Conservation (phyloP, 2,888 invertebrate genomes). For the Sarcophaga subvicina region DNA sequence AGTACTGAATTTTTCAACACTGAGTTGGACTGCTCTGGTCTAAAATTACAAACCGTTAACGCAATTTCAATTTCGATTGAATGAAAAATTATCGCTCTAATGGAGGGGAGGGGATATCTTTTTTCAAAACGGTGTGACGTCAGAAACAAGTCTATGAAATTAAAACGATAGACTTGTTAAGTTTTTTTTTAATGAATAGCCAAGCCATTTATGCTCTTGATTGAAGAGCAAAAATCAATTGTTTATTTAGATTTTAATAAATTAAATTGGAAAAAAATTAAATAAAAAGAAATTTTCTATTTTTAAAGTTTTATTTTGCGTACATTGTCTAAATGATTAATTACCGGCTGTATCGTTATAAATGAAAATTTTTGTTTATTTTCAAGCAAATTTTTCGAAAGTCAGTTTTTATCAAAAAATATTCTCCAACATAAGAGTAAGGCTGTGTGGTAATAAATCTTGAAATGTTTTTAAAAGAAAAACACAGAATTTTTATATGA, state of each 20-base stretch:
- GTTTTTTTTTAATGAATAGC: conserved; percentile 1
- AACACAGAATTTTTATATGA: neutral
- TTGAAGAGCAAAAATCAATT: conserved; percentile 4
- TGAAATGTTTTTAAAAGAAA: conserved; percentile 21
- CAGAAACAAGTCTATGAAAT: conserved; percentile 26
- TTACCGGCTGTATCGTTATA: conserved; percentile 1
- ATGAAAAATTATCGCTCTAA: conserved; percentile 22
- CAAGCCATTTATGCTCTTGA: neutral
- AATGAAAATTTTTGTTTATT: conserved; percentile 41
- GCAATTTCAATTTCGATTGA: conserved; percentile 42
- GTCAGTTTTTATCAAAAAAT: conserved; percentile 49
- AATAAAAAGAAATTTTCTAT: conserved; percentile 36
- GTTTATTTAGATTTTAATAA: neutral
- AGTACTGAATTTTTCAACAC: too few relatives aligned
- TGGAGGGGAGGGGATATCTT: neutral
- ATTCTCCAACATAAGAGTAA: conserved; percentile 3
- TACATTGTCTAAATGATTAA: conserved; percentile 59
- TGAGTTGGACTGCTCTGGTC: conserved; percentile 1
- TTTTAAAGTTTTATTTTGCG: conserved; percentile 19
- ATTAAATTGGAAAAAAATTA: conserved; percentile 5
- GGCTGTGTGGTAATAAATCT: conserved; percentile 40
- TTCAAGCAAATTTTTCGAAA: conserved; percentile 50
- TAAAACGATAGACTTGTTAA: conserved; percentile 17
- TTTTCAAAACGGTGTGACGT: conserved; percentile 51
- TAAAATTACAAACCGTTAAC: conserved; percentile 39